Conservation (phyloP, 1,140 invertebrate genomes). For the Diuraphis noxia region DNA sequence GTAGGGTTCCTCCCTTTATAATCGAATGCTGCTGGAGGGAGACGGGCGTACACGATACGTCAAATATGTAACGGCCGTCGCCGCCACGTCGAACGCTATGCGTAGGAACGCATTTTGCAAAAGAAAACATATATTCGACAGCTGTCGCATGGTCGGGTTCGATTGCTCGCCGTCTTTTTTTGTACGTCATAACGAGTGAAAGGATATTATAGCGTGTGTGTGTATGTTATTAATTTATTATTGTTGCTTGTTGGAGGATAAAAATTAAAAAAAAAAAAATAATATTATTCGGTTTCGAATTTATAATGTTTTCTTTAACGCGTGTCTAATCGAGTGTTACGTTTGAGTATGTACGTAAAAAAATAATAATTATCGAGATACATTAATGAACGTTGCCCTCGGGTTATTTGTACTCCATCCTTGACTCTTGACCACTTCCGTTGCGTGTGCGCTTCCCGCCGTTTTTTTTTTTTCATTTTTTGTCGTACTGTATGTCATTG, state of each 20-base stretch:
- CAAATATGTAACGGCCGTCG: neutral
- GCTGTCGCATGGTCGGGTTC: neutral
- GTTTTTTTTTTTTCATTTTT: neutral
- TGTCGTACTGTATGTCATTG: neutral
- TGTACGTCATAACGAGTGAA: neutral
- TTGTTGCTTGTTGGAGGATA: neutral
- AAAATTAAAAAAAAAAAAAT: neutral
- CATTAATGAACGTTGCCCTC: neutral
- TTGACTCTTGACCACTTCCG: neutral
- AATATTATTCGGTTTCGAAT: no score
- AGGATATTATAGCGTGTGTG: neutral
- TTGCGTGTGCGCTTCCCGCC: neutral
- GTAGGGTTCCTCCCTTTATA: neutral
- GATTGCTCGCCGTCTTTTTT: neutral
- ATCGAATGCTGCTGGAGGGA: neutral
- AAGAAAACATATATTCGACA: neutral
- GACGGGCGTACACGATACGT: neutral
- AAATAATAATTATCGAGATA: neutral
- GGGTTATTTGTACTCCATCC: neutral
- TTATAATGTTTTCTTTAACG: no score
- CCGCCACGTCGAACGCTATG: neutral
- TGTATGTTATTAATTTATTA: neutral
- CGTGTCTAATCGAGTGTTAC: neutral
- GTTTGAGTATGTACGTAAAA: neutral
- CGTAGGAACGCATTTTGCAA: neutral